Conservation (phyloP, 2,888 invertebrate genomes). For the Empis stercorea region DNA sequence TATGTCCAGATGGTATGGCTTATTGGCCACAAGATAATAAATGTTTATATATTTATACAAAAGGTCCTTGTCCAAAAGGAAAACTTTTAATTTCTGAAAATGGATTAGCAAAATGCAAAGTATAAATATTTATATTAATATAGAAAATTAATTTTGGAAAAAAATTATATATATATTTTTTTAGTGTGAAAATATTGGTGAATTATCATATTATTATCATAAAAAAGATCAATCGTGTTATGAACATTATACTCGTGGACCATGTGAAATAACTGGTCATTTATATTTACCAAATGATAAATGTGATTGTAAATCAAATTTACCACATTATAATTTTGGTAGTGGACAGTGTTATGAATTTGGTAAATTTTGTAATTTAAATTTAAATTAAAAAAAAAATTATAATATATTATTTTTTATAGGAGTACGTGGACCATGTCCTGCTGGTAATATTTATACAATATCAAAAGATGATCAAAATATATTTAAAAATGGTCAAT, state of each 20-base stretch:
- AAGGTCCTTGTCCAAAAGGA: slow-evolving; percentile 66
- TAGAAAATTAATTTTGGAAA: neutral
- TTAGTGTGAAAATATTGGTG: slow-evolving; percentile 43
- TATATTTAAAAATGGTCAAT: slow-evolving; percentile 39
- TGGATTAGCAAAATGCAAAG: slow-evolving; percentile 52
- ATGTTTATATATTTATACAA: slow-evolving; percentile 57
- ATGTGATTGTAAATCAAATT: slow-evolving; percentile 57
- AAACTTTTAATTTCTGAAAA: slow-evolving; percentile 50
- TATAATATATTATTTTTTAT: neutral
- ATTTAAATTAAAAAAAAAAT: neutral
- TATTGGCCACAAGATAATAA: slow-evolving; percentile 66
- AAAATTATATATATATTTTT: slow-evolving; percentile 12
- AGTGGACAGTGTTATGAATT: slow-evolving; percentile 62
- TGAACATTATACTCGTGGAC: slow-evolving; percentile 67
- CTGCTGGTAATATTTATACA: slow-evolving; percentile 57
- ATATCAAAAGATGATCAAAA: slow-evolving; percentile 26
- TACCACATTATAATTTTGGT: slow-evolving; percentile 61
- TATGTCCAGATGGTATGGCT: slow-evolving; percentile 50
- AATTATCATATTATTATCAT: slow-evolving; percentile 45
- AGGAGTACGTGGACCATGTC: slow-evolving; percentile 66
- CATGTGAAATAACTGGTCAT: slow-evolving; percentile 61
- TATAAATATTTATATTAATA: slow-evolving; percentile 27
- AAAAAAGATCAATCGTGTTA: slow-evolving; percentile 55
- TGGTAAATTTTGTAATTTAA: slow-evolving; percentile 37
- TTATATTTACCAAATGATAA: slow-evolving; percentile 58